Evolutionary conservation across 2,797 vertebrate species (phyloP).

Genomic region (Clarias platycephalus): DNA sequence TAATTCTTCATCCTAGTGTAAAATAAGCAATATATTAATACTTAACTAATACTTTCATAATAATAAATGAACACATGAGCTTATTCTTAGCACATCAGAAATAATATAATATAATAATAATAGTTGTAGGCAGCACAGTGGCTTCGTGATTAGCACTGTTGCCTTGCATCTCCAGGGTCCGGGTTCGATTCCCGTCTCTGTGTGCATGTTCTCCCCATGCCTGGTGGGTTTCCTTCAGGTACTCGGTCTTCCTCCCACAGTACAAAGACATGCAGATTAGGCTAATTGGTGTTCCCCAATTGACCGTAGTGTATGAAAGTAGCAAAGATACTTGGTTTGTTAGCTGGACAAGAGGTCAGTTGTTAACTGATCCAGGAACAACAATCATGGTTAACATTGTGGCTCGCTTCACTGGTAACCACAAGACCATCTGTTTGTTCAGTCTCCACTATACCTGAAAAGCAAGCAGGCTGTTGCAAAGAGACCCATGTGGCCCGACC

Average conservation of each 20-base stretch:
- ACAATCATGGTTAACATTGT: conserved; percentile 70
- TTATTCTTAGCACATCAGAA: no score
- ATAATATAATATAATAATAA: background rate
- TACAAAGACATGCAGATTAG: no score
- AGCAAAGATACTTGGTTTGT: background rate
- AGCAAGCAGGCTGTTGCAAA: background rate
- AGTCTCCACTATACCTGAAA: conserved; percentile 58
- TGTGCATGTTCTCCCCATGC: no score
- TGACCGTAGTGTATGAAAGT: background rate
- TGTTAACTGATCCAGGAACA: background rate
- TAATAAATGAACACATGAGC: background rate
- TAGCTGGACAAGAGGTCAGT: conserved; percentile 42
- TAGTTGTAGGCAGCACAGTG: no score
- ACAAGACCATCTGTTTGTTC: conserved; percentile 75
- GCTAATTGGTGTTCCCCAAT: no score
- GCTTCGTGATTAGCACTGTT: no score
- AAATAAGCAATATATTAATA: background rate
- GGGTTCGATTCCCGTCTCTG: no score
- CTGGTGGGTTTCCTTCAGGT: no score
- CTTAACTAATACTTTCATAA: background rate
- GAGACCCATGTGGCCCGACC: background rate
- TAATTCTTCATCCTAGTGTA: background rate
- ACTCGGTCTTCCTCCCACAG: no score
- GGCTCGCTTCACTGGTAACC: conserved; percentile 70
- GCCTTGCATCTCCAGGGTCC: no score